Evolutionary conservation across 2,888 invertebrate genomes (phyloP).

Genomic region (Clivina fossor): DNA sequence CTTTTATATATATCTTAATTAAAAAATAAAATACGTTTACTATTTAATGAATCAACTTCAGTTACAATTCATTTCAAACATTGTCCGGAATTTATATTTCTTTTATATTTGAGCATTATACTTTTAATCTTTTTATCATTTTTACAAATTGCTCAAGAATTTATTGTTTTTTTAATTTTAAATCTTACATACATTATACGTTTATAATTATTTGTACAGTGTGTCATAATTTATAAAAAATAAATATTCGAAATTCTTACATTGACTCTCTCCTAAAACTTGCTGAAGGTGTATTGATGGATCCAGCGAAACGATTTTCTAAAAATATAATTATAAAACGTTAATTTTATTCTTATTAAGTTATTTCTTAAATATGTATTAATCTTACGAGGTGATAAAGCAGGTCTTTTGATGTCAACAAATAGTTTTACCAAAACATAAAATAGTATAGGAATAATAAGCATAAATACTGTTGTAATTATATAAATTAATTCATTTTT

Average conservation of each 20-base stretch:
- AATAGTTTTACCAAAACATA: conserved; percentile 59
- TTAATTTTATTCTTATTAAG: background rate
- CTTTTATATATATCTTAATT: too few species aligned
- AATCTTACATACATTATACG: too few species aligned
- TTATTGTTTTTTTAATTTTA: too few species aligned
- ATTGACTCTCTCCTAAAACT: conserved; percentile 28
- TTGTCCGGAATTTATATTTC: too few species aligned
- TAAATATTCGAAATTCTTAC: conserved; percentile 6
- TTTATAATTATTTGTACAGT: conserved; percentile 20
- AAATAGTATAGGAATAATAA: conserved; percentile 59
- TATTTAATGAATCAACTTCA: too few species aligned
- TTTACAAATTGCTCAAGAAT: too few species aligned
- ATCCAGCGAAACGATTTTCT: conserved; percentile 51
- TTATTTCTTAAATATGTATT: too few species aligned
- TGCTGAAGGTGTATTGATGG: conserved; percentile 40
- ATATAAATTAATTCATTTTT: conserved; percentile 62
- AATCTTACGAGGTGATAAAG: conserved; percentile 50
- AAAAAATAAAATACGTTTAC: too few species aligned
- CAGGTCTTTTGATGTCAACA: conserved; percentile 47
- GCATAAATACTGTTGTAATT: conserved; percentile 57
- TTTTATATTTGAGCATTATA: too few species aligned
- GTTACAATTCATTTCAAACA: too few species aligned
- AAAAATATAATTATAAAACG: too few species aligned
- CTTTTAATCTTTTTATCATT: too few species aligned
- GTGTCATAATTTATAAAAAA: conserved; percentile 24